Percentiles rank a stretch among this genome's conserved stretches.
Evolutionary conservation across 2,113 vertebrate species (phyloP).

Genomic region (Quiscalus mexicanus): DNA sequence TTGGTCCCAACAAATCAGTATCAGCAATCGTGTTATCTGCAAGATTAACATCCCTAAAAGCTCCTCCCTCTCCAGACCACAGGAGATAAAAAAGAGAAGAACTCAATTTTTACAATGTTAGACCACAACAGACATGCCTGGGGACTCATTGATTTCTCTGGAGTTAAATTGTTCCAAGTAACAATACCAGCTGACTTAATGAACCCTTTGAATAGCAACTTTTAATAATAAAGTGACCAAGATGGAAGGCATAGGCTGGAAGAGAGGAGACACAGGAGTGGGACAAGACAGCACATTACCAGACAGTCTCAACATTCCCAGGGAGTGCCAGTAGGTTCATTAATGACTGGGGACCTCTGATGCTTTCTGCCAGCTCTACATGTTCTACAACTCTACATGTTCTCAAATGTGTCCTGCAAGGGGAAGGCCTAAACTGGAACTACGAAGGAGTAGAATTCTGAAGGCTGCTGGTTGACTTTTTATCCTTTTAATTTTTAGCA

Average conservation of each 20-base stretch:
- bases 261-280: background rate
- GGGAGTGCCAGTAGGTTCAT: background rate
- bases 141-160: background rate
- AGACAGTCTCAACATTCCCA: background rate
- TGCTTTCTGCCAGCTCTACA: background rate
- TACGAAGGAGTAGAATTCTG: background rate
- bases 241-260: background rate
- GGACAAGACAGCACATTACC: background rate
- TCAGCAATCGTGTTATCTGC: accelerated
- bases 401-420: background rate
- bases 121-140: background rate
- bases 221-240: background rate
- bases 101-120: background rate
- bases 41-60: background rate
- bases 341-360: background rate
- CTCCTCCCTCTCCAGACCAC: background rate
- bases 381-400: background rate
- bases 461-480: background rate
- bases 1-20: background rate
- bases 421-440: background rate
- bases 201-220: background rate
- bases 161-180: background rate
- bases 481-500: background rate
- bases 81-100: background rate
- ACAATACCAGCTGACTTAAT: background rate